Evolutionary conservation across 1,140 invertebrate genomes (phyloP).

Genomic region (Trichonephila inaurata): DNA sequence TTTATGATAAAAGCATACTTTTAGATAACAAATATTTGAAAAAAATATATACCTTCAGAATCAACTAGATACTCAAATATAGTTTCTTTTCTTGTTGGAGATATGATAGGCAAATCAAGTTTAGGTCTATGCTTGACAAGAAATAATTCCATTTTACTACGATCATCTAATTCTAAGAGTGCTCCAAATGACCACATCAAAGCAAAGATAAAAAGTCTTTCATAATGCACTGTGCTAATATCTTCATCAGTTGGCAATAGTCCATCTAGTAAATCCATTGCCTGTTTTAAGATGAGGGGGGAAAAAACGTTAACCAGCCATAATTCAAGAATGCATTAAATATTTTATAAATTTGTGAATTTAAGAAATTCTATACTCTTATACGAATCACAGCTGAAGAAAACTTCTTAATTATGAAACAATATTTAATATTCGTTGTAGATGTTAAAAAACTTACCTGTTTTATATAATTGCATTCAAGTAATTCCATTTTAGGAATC

Average conservation of each 20-base stretch:
- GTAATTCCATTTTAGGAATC: slow-evolving; percentile 90
- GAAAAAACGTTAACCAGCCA: not conserved
- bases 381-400: too few relatives aligned
- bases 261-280: slow-evolving; percentile 91
- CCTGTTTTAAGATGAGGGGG: slow-evolving; percentile 82
- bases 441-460: slow-evolving; percentile 81
- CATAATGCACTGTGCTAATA: slow-evolving; percentile 83
- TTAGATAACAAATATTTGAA: not conserved
- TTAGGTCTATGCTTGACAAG: slow-evolving; percentile 86
- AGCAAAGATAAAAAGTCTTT: slow-evolving; percentile 90
- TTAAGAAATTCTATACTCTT: too few relatives aligned
- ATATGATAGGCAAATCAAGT: slow-evolving; percentile 86
- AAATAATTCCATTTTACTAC: slow-evolving; percentile 89
- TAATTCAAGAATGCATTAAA: not conserved
- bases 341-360: too few relatives aligned
- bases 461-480: slow-evolving; percentile 94
- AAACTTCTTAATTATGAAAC: too few relatives aligned
- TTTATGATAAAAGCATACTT: too few relatives aligned
- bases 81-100: slow-evolving; percentile 83
- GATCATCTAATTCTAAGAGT: slow-evolving; percentile 91
- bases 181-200: slow-evolving; percentile 95
- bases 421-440: too few relatives aligned
- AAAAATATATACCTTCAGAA: slow-evolving; percentile 84
- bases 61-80: slow-evolving; percentile 95
- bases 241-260: slow-evolving; percentile 85